These are phyloP conservation scores for Caenorhabditis sp. DNA, from an alignment of 2,888 invertebrate genomes.

Conservation along the genomic window DNA sequence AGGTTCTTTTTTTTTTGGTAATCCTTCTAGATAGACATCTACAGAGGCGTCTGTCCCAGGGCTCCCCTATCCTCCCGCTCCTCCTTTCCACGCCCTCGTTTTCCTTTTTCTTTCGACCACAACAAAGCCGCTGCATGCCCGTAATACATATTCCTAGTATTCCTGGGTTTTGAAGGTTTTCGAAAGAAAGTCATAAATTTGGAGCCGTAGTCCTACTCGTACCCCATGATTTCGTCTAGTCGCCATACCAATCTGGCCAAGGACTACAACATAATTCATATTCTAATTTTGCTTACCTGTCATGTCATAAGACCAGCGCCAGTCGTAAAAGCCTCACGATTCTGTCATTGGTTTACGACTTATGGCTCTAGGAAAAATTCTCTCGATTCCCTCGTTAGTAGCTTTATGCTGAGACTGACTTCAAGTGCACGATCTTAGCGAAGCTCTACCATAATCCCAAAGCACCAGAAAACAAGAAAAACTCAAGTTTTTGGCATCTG, in stretches of 20 bases:
- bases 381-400: background rate
- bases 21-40: constrained; percentile 55
- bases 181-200: constrained; percentile 48
- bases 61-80: background rate
- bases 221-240: background rate
- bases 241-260: no score
- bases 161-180: constrained; percentile 40
- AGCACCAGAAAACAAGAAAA: background rate
- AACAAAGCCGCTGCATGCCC: constrained; percentile 32
- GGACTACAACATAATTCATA: background rate
- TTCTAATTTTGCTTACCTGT: constrained; percentile 13
- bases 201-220: constrained; percentile 10
- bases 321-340: constrained; percentile 14
- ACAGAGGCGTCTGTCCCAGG: constrained; percentile 23
- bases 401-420: background rate
- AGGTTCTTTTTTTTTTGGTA: constrained; percentile 51
- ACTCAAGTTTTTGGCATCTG: background rate
- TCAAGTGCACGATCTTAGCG: background rate
- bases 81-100: constrained; percentile 8
- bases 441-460: constrained; percentile 9
- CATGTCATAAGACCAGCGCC: constrained; percentile 8
- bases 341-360: background rate
- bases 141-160: constrained; percentile 3
- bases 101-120: constrained; percentile 22
- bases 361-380: background rate